Conservation (phyloP, 2,113 vertebrate species). For the Entomyzon cyanotis region DNA sequence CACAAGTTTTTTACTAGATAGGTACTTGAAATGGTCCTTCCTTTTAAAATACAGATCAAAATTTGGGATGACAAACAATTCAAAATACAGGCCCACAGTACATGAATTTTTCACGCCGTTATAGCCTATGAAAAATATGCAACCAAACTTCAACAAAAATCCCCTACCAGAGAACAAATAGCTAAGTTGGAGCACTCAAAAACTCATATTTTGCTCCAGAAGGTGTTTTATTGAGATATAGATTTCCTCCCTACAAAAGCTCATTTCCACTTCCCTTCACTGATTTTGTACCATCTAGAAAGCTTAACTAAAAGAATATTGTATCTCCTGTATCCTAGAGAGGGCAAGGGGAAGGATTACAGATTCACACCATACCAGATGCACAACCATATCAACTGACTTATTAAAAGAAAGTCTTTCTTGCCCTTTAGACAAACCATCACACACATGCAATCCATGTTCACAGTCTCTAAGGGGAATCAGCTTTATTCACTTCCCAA, state of each 20-base stretch:
- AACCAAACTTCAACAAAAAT: neutral
- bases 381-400: neutral
- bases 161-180: neutral
- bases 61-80: neutral
- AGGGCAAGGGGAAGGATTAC: neutral
- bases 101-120: neutral
- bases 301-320: neutral
- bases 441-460: rapidly evolving
- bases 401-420: neutral
- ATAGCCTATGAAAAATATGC: neutral
- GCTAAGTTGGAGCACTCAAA: neutral
- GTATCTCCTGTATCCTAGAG: neutral
- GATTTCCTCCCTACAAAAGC: neutral
- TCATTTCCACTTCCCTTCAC: neutral
- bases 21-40: neutral
- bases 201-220: neutral
- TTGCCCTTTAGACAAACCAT: neutral
- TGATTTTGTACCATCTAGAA: neutral
- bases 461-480: neutral
- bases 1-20: neutral
- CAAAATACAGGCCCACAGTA: neutral
- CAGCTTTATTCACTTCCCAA: neutral
- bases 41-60: neutral
- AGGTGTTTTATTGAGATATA: neutral
- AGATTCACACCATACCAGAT: neutral